These are phyloP conservation scores for Balearica regulorum DNA, from an alignment of 2,797 vertebrate genomes.

Conservation along the genomic window DNA sequence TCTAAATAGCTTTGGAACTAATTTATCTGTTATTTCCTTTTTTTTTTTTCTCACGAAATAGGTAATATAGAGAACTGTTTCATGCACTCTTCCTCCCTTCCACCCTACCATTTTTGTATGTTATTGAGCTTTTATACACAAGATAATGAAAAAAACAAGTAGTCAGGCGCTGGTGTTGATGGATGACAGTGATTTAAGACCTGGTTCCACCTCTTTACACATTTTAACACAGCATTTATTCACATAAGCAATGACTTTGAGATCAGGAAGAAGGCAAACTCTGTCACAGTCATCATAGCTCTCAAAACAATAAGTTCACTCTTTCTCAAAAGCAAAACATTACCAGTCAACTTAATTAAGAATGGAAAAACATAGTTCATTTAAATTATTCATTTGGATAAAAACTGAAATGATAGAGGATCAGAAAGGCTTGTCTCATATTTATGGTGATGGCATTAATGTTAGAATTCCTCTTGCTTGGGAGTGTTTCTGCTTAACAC, in stretches of 20 bases:
- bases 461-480: background rate
- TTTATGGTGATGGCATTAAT: background rate
- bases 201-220: background rate
- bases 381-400: background rate
- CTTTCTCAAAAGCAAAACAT: background rate
- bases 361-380: background rate
- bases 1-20: background rate
- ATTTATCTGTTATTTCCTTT: background rate
- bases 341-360: background rate
- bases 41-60: background rate
- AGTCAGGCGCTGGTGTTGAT: background rate
- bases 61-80: background rate
- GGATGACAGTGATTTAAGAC: background rate
- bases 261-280: background rate
- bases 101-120: background rate
- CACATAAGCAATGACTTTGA: background rate
- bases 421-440: background rate
- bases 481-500: background rate
- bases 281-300: background rate
- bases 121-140: background rate
- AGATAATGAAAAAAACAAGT: background rate
- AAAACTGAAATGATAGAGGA: background rate
- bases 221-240: background rate
- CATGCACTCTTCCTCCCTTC: background rate
- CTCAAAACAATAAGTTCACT: background rate